These are phyloP conservation scores for Delphinapterus leucas DNA, from an alignment of 2,113 vertebrate species.

Conservation along the genomic window DNA sequence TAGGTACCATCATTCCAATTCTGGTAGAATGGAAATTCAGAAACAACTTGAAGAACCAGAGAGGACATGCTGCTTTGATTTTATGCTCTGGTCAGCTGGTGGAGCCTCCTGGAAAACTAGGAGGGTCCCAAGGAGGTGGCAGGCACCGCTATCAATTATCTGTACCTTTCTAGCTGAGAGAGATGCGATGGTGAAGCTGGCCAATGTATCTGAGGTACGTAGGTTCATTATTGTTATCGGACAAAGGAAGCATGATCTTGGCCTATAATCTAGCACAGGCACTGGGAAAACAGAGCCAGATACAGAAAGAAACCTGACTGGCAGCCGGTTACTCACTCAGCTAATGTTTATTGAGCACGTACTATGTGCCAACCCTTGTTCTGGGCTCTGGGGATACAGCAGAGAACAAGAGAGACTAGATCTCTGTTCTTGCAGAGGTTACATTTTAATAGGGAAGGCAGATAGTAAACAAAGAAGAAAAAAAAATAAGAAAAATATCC, in stretches of 20 bases:
- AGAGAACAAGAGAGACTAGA: neutral
- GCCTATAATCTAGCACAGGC: neutral
- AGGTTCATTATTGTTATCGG: neutral
- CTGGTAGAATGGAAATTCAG: neutral
- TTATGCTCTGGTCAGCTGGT: neutral
- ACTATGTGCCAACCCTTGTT: neutral
- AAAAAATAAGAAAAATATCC: neutral
- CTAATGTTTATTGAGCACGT: neutral
- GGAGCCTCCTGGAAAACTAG: neutral
- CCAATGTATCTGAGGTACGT: neutral
- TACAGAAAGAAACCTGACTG: neutral
- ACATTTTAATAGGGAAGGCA: neutral
- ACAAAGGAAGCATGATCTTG: neutral
- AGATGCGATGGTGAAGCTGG: neutral
- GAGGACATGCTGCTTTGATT: neutral
- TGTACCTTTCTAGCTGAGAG: too few species aligned
- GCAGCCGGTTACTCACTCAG: neutral
- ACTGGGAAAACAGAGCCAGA: neutral
- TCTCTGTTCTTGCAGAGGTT: neutral
- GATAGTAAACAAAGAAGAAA: neutral
- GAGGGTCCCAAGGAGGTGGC: neutral
- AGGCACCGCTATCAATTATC: neutral
- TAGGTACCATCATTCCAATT: neutral
- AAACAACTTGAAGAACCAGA: neutral
- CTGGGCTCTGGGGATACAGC: neutral